These are phyloP conservation scores for Platichthys flesus DNA, from an alignment of 2,113 vertebrate species.

Conservation along the genomic window DNA sequence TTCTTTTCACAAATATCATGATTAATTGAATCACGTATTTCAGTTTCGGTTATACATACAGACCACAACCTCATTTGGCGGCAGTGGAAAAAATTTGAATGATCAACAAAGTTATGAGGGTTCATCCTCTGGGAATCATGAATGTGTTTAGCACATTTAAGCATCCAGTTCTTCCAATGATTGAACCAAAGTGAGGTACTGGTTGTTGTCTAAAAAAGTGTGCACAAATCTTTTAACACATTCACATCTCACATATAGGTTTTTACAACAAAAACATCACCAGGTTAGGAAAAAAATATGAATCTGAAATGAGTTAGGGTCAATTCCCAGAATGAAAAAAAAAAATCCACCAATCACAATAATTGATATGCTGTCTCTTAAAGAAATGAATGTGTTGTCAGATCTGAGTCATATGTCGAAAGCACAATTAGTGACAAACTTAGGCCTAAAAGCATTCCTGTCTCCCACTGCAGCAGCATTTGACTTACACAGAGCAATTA, in stretches of 20 bases:
- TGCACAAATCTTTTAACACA: no score
- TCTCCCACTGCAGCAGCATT: conserved; percentile 61
- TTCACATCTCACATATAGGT: neutral
- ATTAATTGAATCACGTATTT: no score
- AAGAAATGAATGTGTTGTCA: conserved; percentile 10
- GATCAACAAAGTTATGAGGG: neutral
- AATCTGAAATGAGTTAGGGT: neutral
- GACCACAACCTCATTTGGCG: no score
- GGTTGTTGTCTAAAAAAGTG: no score
- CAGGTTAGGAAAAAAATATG: neutral
- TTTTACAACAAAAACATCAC: neutral
- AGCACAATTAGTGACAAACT: neutral
- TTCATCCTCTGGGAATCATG: conserved; percentile 21
- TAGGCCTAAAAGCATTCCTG: conserved; percentile 53
- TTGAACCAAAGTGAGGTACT: no score
- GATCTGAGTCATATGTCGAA: neutral
- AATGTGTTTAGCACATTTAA: neutral
- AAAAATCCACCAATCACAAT: neutral
- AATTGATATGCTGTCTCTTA: neutral
- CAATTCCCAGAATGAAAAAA: neutral
- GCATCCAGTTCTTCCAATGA: no score
- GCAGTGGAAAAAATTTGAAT: no score
- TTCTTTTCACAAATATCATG: no score
- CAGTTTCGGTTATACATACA: no score
- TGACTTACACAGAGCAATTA: conserved; percentile 44